Conservation (phyloP, 2,797 vertebrate genomes). For the Anguilla pacifica region DNA sequence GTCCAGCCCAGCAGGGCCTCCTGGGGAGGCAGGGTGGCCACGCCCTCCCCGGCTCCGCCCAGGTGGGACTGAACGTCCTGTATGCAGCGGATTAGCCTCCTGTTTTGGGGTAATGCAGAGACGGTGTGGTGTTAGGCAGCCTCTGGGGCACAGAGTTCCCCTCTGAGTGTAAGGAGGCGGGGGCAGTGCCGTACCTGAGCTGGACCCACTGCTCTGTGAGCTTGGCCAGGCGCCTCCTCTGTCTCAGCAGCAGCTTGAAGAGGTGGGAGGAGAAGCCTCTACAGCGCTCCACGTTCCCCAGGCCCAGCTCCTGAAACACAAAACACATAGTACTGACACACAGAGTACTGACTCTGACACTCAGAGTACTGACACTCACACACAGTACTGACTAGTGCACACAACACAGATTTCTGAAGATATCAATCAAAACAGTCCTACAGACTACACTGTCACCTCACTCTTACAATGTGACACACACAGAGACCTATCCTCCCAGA, state of each 20-base stretch:
- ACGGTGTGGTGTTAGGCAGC: background rate
- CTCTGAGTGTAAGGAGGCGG: background rate
- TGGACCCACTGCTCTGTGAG: conserved; percentile 86
- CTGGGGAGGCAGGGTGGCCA: conserved; percentile 83
- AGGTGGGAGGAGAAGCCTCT: conserved; percentile 90
- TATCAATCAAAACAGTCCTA: background rate
- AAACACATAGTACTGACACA: conserved; percentile 14
- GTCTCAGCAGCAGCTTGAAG: conserved; percentile 83
- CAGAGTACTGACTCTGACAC: background rate
- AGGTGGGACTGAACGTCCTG: conserved; percentile 71
- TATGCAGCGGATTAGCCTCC: conserved; percentile 78
- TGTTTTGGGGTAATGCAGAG: conserved; percentile 50
- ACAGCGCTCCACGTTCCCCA: conserved; percentile 85
- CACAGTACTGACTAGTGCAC: background rate
- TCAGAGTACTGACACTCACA: conserved; percentile 42
- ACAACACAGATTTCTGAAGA: background rate
- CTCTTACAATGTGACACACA: background rate
- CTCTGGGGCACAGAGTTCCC: background rate
- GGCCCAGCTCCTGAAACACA: conserved; percentile 80
- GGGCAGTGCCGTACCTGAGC: conserved; percentile 76
- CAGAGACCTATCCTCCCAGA: background rate
- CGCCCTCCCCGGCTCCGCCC: conserved; percentile 55
- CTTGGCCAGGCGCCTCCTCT: conserved; percentile 78
- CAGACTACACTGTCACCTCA: background rate
- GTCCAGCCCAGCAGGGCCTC: conserved; percentile 75